phyloP scores from a whole-genome alignment of 2,888 invertebrate genomes.

The Macrophya annulata region DNA sequence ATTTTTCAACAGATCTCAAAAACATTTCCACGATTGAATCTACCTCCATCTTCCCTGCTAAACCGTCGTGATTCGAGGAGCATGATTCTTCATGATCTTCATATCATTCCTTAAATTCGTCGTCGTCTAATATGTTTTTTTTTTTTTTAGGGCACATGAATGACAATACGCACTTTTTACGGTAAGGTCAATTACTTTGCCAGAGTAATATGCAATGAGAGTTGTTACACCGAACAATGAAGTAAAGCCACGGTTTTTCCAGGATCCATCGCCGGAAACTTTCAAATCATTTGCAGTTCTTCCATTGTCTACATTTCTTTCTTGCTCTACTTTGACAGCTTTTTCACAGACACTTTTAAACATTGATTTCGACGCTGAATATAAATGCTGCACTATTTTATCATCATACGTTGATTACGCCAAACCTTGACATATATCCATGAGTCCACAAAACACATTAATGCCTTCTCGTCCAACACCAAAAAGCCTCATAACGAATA shows the following conservation, averaged over 20 bases:
- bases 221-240: no score
- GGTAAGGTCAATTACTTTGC: no score
- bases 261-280: constrained; percentile 66
- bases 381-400: constrained; percentile 56
- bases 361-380: constrained; percentile 56
- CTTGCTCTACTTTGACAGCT: constrained; percentile 58
- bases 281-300: constrained; percentile 61
- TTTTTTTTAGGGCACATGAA: no score
- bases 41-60: no score
- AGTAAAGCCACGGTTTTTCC: constrained; percentile 62
- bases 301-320: constrained; percentile 62
- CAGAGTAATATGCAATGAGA: no score
- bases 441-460: constrained; percentile 66
- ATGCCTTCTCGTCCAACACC: constrained; percentile 65
- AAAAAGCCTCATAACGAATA: constrained; percentile 65
- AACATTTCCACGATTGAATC: no score
- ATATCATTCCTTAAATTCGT: no score
- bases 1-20: no score
- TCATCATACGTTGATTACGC: constrained; percentile 59
- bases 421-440: constrained; percentile 63
- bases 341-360: constrained; percentile 46
- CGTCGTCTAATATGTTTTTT: no score
- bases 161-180: no score
- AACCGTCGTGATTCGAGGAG: no score
- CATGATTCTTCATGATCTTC: no score